A percentile compares a stretch with the other conserved stretches of the same genome.
These are phyloP conservation scores for Beroe ovata DNA, from an alignment of 37 sponge, comb jelly and placozoan species.

Conservation along the genomic window DNA sequence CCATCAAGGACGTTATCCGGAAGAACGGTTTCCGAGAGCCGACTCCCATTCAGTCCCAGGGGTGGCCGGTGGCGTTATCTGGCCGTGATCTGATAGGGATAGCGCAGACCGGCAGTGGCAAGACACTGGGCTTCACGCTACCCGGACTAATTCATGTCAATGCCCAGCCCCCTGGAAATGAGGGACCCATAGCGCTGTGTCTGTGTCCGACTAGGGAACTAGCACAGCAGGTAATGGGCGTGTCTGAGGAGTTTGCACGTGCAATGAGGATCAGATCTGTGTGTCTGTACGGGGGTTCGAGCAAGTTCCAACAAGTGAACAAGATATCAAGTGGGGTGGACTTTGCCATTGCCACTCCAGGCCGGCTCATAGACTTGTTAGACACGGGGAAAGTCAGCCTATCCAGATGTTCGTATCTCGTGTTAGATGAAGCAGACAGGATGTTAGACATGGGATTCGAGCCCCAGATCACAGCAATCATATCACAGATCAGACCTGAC, in stretches of 20 bases:
- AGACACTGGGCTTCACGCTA: conserved; percentile 84
- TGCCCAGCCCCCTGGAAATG: conserved; percentile 78
- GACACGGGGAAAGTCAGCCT: conserved; percentile 84
- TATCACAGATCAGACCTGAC: conserved; percentile 92
- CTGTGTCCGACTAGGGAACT: conserved; percentile 54
- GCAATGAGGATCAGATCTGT: conserved; percentile 71
- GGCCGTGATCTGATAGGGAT: conserved; percentile 93
- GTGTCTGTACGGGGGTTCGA: conserved; percentile 93
- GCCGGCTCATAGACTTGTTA: conserved; percentile 91
- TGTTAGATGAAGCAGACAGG: conserved; percentile 95
- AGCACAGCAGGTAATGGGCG: conserved; percentile 60
- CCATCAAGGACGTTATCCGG: conserved; percentile 71
- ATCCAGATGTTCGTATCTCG: conserved; percentile 86
- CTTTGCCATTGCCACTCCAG: conserved; percentile 92
- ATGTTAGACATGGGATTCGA: conserved; percentile 99
- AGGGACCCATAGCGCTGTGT: conserved; percentile 44
- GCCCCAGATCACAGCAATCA: conserved; percentile 88
- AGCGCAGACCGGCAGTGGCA: conserved; percentile 98
- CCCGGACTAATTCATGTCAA: conserved; percentile 86
- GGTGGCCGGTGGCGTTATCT: conserved; percentile 94
- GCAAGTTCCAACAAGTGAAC: conserved; percentile 85
- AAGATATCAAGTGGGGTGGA: conserved; percentile 82
- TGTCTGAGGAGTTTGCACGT: conserved; percentile 33
- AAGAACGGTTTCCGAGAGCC: conserved; percentile 80
- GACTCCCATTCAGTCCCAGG: conserved; percentile 93